Percentiles rank a stretch among this genome's conserved stretches.
Conservation (phyloP, 2,113 vertebrate genomes). For the Oostethus manadensis region DNA sequence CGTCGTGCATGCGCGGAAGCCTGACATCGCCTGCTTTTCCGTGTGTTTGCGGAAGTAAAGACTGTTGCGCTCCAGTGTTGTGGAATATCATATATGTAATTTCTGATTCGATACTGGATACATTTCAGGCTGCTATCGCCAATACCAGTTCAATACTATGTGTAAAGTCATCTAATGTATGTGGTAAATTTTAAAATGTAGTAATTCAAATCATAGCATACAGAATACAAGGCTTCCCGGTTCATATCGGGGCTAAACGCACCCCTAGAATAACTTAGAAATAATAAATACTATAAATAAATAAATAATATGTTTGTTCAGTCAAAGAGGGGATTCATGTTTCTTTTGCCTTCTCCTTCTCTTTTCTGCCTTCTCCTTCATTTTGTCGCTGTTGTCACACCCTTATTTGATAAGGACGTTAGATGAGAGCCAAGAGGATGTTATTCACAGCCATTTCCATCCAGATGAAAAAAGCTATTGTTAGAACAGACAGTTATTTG, state of each 20-base stretch:
- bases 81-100: no score
- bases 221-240: conserved; percentile 36
- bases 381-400: not conserved
- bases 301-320: conserved; percentile 67
- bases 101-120: no score
- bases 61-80: no score
- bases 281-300: no score
- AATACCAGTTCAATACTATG: no score
- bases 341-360: conserved; percentile 51
- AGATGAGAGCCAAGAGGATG: conserved; percentile 57
- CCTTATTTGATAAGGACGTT: conserved; percentile 57
- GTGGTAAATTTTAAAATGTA: no score
- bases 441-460: conserved; percentile 56
- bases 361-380: conserved; percentile 37
- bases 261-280: conserved; percentile 56
- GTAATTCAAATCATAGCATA: no score
- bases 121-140: no score
- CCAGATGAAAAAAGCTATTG: conserved; percentile 51
- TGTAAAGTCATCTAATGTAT: no score
- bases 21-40: no score
- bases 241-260: conserved; percentile 62
- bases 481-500: conserved; percentile 53
- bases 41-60: no score
- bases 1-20: no score
- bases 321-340: conserved; percentile 64